A percentile compares a stretch with the other conserved stretches of the same genome.
phyloP scores from a whole-genome alignment of 1,140 invertebrate species.

The Lepidurus packardi region DNA sequence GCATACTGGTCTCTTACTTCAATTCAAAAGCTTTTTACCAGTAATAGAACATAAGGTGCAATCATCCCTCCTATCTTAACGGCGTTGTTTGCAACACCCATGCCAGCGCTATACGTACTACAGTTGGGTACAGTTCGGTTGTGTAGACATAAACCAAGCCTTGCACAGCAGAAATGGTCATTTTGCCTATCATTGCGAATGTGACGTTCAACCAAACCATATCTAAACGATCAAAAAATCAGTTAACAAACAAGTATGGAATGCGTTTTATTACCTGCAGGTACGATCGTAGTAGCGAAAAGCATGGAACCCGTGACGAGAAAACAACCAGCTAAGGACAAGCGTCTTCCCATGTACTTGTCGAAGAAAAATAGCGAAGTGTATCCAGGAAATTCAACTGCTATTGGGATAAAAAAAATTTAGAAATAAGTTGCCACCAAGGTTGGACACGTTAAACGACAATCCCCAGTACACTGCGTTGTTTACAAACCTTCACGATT shows the following conservation, averaged over 20 bases:
- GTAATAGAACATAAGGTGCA: constrained; percentile 28
- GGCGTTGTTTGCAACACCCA: constrained; percentile 28
- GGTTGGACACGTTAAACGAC: constrained; percentile 28
- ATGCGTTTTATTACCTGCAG: constrained; percentile 11
- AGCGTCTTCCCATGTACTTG: constrained; percentile 32
- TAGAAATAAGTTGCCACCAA: constrained; percentile 28
- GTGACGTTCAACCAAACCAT: constrained; percentile 17
- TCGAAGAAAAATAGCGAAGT: constrained; percentile 30
- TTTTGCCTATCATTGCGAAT: constrained; percentile 45
- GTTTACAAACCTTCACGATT: constrained; percentile 12
- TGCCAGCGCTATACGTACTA: constrained; percentile 30
- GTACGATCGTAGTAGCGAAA: constrained; percentile 29
- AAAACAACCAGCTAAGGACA: neutral
- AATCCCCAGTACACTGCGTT: constrained; percentile 34
- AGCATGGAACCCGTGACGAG: constrained; percentile 26
- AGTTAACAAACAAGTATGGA: neutral
- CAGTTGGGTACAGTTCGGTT: constrained; percentile 33
- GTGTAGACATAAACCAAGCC: constrained; percentile 42
- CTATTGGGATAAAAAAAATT: constrained; percentile 1
- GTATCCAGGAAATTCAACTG: constrained; percentile 33
- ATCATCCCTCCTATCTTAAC: constrained; percentile 31
- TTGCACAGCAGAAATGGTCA: constrained; percentile 45
- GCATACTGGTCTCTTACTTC: neutral
- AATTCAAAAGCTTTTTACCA: neutral
- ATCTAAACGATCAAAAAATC: neutral